phyloP scores from a whole-genome alignment of 2,797 vertebrate species.

The Aphelocoma californica region DNA sequence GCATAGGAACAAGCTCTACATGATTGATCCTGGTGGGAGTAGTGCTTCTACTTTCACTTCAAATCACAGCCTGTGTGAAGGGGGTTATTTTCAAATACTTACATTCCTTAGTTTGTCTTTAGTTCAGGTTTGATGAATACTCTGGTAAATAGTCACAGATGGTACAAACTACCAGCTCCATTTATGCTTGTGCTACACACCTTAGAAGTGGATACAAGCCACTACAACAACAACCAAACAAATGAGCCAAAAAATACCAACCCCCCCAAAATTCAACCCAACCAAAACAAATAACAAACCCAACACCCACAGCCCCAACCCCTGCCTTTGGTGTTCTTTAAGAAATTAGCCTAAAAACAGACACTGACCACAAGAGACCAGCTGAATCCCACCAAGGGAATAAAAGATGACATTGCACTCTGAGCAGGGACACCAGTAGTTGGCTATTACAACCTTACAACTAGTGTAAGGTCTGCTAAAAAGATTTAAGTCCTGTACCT shows the following conservation, averaged over 20 bases:
- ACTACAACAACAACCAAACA: background rate
- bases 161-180: background rate
- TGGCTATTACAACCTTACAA: background rate
- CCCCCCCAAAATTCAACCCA: background rate
- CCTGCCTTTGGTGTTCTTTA: background rate
- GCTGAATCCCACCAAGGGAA: background rate
- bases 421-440: background rate
- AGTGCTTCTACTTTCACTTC: background rate
- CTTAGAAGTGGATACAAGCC: background rate
- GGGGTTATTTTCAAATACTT: background rate
- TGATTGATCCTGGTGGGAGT: background rate
- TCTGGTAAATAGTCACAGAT: background rate
- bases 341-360: background rate
- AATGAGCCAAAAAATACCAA: background rate
- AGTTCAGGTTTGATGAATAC: background rate
- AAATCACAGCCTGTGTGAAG: background rate
- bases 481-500: background rate
- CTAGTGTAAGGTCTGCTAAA: background rate
- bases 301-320: rapidly evolving
- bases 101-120: background rate
- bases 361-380: background rate
- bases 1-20: background rate
- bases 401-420: background rate
- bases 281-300: background rate
- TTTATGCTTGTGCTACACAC: background rate